Percentiles rank a stretch among this genome's conserved stretches.
Evolutionary conservation across 2,888 invertebrate species (phyloP).

Genomic region (Ceriagrion tenellum): DNA sequence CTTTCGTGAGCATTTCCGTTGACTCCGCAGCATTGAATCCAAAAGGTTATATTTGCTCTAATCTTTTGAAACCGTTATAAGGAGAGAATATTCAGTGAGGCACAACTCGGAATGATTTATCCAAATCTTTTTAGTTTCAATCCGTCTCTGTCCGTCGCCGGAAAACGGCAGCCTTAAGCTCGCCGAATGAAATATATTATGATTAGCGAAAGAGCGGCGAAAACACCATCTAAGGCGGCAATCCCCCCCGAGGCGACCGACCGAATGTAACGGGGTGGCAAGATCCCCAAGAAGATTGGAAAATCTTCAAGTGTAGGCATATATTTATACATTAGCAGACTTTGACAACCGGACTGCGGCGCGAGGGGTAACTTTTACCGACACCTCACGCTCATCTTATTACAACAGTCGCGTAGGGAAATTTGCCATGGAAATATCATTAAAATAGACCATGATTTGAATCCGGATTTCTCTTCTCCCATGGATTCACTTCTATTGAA

Average conservation of each 20-base stretch:
- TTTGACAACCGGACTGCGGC: too few relatives aligned
- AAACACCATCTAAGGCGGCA: background rate
- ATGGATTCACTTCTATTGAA: too few relatives aligned
- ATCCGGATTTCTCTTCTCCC: too few relatives aligned
- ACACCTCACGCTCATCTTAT: too few relatives aligned
- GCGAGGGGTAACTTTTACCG: too few relatives aligned
- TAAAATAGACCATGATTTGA: too few relatives aligned
- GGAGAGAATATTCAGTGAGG: background rate
- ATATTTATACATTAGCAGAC: background rate
- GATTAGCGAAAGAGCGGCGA: conserved; percentile 17
- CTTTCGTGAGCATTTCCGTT: background rate
- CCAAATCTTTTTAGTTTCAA: conserved; percentile 9
- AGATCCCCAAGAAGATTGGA: background rate
- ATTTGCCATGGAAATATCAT: too few relatives aligned
- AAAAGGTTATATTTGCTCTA: conserved; percentile 12
- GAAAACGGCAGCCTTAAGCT: conserved; percentile 13
- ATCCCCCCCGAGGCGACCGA: background rate
- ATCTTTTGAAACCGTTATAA: background rate
- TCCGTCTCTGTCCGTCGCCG: background rate
- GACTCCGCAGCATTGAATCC: background rate
- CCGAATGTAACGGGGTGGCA: background rate
- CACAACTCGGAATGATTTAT: background rate
- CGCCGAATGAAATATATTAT: conserved; percentile 28
- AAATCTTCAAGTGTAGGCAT: background rate
- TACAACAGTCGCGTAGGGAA: too few relatives aligned